Base-by-base conservation (phyloP, 2,797 vertebrate genomes). In the Corythornis leucogaster region DNA sequence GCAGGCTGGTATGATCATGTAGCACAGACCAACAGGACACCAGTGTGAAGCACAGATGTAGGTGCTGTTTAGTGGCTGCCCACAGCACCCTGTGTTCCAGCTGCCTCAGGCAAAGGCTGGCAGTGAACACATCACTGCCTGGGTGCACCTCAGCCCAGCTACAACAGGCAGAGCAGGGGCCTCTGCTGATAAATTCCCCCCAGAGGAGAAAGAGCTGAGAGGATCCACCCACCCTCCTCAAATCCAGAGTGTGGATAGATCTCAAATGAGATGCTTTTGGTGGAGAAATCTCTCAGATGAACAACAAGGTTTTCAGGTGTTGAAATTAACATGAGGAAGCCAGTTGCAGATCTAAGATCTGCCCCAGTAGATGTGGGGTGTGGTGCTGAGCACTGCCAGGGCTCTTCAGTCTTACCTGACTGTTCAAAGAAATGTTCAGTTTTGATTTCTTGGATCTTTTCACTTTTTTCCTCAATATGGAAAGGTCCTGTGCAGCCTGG, bases 401-500 rank as follows among this genome's bases (percentile, higher is more conserved):
- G 33, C 43, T 55, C 15, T 19, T 68, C 7, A 1, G 6, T 66
- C 97, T 98, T 98, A 99, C 99, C 86, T 98, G 97, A 84, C 98
- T 99, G 63, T 94, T 98, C 11, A 98, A 85, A 4, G 98, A 98
- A 10, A 94, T 2, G 3, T 98, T 88, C 69, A 95, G 30, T 20
- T 95, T 92, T 4, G 95, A 43, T 1, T 96, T 87, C 3, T 94
- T 88, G 13, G 89, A 43, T 15, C 25, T 38, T 62, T 90, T 94
- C 54, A 79, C 10, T 8, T 64, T 95, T 31, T 63, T 85, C 7
- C 76, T 96, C 61, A 71, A 91, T 91, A 95, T 97, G 98, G 25
- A n/a, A 87, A 58, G 97, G 45, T 19, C 95, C 73, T 92, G 98
- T 94, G 98, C 94, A 51, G 98, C 97, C 98, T 99, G 90, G 90